These are phyloP conservation scores for Sanderia malayensis DNA, from an alignment of 30 jellyfish, hydroid and myxozoan species.

Conservation along the genomic window DNA sequence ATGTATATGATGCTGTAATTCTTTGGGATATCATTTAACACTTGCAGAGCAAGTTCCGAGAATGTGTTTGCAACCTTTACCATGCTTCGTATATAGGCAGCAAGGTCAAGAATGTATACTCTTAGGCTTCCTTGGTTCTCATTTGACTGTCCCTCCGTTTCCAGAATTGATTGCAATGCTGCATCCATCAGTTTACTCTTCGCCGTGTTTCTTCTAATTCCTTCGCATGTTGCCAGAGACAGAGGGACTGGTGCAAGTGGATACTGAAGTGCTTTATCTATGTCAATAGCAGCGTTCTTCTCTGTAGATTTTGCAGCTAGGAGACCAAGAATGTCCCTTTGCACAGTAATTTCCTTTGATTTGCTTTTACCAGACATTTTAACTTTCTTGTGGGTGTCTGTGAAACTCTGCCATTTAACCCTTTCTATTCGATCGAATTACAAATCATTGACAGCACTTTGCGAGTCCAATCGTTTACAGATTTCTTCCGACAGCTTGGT, in stretches of 20 bases:
- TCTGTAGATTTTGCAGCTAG: slow-evolving; percentile 27
- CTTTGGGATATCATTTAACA: slow-evolving; percentile 26
- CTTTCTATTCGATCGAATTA: slow-evolving; percentile 25
- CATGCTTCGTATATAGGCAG: slow-evolving; percentile 35
- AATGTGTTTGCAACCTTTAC: slow-evolving; percentile 30
- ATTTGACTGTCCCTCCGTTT: slow-evolving; percentile 27
- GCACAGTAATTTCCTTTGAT: slow-evolving; percentile 21
- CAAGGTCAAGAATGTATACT: slow-evolving; percentile 28
- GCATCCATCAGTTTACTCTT: slow-evolving; percentile 50
- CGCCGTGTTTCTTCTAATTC: slow-evolving; percentile 30
- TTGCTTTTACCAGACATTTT: slow-evolving; percentile 27
- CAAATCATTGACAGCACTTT: slow-evolving; percentile 29
- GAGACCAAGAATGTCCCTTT: slow-evolving; percentile 37
- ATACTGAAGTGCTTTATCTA: slow-evolving; percentile 33
- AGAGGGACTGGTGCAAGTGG: slow-evolving; percentile 41
- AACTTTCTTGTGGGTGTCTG: slow-evolving; percentile 45
- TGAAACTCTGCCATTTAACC: slow-evolving; percentile 16
- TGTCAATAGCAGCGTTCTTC: slow-evolving; percentile 40
- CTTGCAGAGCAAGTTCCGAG: slow-evolving; percentile 36
- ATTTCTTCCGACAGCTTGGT: slow-evolving; percentile 12
- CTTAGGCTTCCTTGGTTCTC: slow-evolving; percentile 20
- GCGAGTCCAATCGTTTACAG: slow-evolving; percentile 18
- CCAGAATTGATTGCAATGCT: slow-evolving; percentile 26
- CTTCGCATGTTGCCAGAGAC: slow-evolving; percentile 42
- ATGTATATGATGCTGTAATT: slow-evolving; percentile 20